Percentiles rank a stretch among this genome's conserved stretches.
These are phyloP conservation scores for Heteromurus nitidus DNA, from an alignment of 2,888 invertebrate species.

Conservation along the genomic window DNA sequence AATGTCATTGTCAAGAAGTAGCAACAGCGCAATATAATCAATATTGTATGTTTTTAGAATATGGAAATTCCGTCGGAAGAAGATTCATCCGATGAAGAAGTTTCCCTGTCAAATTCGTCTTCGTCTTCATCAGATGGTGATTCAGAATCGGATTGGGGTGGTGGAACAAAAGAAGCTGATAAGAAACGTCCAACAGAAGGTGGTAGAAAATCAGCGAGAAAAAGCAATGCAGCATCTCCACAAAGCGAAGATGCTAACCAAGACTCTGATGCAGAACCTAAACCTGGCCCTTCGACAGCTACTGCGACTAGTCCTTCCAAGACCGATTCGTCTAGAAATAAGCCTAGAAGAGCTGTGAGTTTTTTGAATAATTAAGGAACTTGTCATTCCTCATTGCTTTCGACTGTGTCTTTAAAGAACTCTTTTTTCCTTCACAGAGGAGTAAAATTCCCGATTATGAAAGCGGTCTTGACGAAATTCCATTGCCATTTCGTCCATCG, in stretches of 20 bases:
- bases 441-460: conserved; percentile 63
- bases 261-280: conserved; percentile 69
- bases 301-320: conserved; percentile 52
- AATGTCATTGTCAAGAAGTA: neutral
- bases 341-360: conserved; percentile 65
- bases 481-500: conserved; percentile 87
- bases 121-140: conserved; percentile 63
- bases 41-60: conserved; percentile 22
- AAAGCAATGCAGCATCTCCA: conserved; percentile 47
- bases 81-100: conserved; percentile 55
- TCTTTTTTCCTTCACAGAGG: conserved; percentile 23
- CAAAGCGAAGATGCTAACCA: conserved; percentile 61
- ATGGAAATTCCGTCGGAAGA: conserved; percentile 68
- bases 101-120: conserved; percentile 30
- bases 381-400: too few species aligned
- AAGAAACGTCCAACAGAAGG: conserved; percentile 44
- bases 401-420: neutral
- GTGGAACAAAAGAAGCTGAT: conserved; percentile 29
- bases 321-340: conserved; percentile 57
- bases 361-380: too few species aligned
- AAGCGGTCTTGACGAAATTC: conserved; percentile 79
- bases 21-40: neutral
- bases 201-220: conserved; percentile 50
- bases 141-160: conserved; percentile 73
- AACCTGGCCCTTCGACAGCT: conserved; percentile 71